Percentiles rank a stretch among this genome's conserved stretches.
Conservation (phyloP, 2,113 vertebrate genomes). For the Pontoporia blainvillei region DNA sequence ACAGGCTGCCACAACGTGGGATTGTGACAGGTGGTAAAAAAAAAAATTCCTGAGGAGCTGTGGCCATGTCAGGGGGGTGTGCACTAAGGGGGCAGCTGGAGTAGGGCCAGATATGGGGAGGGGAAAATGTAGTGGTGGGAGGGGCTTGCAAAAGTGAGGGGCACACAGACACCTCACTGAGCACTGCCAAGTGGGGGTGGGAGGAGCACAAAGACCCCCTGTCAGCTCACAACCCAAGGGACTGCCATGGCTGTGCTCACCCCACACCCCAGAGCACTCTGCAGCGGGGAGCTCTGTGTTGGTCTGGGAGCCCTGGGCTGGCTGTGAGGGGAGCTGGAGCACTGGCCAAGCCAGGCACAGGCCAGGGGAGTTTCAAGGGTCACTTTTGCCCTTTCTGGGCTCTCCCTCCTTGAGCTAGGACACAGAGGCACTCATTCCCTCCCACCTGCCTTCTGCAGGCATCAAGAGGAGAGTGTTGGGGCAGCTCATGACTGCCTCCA, state of each 20-base stretch:
- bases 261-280: not conserved
- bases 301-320: not conserved
- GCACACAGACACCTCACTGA: not conserved
- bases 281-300: not conserved
- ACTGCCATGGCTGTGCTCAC: not conserved
- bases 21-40: not conserved
- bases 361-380: not conserved
- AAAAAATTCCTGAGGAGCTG: not conserved
- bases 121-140: not conserved
- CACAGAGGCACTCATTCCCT: not conserved
- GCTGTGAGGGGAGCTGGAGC: not conserved
- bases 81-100: not conserved
- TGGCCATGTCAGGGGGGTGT: not conserved
- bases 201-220: not conserved
- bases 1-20: not conserved
- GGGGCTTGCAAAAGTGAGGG: not conserved
- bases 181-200: not conserved
- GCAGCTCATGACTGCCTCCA: not conserved
- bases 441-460: not conserved
- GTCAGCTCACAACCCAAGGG: not conserved
- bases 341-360: not conserved
- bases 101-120: not conserved
- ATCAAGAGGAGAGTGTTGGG: not conserved
- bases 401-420: not conserved
- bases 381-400: not conserved